These are phyloP conservation scores for Balearica regulorum DNA, from an alignment of 2,797 vertebrate genomes.

Conservation along the genomic window DNA sequence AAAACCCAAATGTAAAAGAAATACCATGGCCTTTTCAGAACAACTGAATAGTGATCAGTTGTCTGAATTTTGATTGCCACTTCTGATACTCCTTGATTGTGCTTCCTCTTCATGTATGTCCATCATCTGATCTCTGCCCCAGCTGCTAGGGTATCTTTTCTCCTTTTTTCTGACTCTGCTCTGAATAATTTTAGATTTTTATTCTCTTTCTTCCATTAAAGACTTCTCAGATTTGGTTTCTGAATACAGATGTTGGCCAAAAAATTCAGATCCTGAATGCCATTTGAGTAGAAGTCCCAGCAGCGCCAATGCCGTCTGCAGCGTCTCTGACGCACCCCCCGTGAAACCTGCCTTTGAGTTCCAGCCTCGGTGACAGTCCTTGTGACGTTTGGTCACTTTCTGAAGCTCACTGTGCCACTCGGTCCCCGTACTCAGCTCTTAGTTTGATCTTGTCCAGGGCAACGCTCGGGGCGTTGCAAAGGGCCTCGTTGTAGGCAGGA, in stretches of 20 bases:
- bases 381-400: background rate
- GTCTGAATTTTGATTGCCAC: background rate
- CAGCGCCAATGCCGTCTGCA: background rate
- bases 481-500: background rate
- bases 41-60: background rate
- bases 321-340: background rate
- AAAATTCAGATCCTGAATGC: background rate
- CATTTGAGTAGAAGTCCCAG: background rate
- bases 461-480: background rate
- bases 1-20: background rate
- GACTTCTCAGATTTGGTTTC: background rate
- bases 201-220: background rate
- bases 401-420: background rate
- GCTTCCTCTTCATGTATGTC: background rate
- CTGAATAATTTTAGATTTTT: background rate
- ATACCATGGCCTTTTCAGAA: background rate
- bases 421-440: background rate
- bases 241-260: background rate
- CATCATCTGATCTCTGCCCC: background rate
- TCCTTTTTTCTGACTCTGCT: background rate
- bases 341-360: background rate
- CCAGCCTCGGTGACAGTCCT: background rate
- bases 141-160: background rate
- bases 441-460: background rate
- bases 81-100: background rate